Evolutionary conservation across 2,888 invertebrate species (phyloP).

Genomic region (Phortica magna): DNA sequence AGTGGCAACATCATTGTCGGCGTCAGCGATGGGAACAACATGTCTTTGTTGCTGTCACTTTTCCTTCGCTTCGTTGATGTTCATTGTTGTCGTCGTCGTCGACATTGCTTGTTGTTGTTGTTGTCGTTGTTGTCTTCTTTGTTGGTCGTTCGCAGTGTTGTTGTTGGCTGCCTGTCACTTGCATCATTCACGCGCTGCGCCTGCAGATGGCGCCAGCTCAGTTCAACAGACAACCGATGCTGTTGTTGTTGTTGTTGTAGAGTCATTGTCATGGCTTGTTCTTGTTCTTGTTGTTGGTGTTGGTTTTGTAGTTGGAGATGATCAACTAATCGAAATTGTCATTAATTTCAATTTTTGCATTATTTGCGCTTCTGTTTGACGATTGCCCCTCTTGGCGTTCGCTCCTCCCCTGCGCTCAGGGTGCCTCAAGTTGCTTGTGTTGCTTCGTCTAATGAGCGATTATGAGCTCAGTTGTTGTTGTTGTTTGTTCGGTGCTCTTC

Average conservation of each 20-base stretch:
- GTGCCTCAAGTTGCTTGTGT: neutral
- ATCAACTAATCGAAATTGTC: slow-evolving; percentile 54
- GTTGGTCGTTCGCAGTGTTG: no score
- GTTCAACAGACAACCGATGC: slow-evolving; percentile 4
- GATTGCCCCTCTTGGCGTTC: neutral
- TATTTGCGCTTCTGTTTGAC: slow-evolving; percentile 43
- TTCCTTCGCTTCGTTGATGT: slow-evolving; percentile 55
- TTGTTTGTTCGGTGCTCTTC: neutral
- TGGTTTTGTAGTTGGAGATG: slow-evolving; percentile 34
- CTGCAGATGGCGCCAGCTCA: slow-evolving; percentile 50
- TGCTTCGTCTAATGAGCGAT: slow-evolving; percentile 56
- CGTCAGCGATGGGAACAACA: slow-evolving; percentile 44
- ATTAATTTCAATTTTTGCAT: slow-evolving; percentile 69
- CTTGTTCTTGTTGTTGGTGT: slow-evolving; percentile 36
- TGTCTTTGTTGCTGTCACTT: slow-evolving; percentile 62
- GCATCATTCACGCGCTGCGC: slow-evolving; percentile 2
- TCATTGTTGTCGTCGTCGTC: slow-evolving; percentile 59
- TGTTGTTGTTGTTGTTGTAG: slow-evolving; percentile 25
- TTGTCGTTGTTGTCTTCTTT: slow-evolving; percentile 41
- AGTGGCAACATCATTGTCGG: slow-evolving; percentile 40
- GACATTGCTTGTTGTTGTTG: slow-evolving; percentile 51
- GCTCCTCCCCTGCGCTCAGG: neutral
- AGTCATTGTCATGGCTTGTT: slow-evolving; percentile 67
- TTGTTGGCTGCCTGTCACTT: slow-evolving; percentile 35
- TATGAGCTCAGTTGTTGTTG: slow-evolving; percentile 45